Conservation (phyloP, 2,113 vertebrate genomes). For the Nanorana parkeri region DNA sequence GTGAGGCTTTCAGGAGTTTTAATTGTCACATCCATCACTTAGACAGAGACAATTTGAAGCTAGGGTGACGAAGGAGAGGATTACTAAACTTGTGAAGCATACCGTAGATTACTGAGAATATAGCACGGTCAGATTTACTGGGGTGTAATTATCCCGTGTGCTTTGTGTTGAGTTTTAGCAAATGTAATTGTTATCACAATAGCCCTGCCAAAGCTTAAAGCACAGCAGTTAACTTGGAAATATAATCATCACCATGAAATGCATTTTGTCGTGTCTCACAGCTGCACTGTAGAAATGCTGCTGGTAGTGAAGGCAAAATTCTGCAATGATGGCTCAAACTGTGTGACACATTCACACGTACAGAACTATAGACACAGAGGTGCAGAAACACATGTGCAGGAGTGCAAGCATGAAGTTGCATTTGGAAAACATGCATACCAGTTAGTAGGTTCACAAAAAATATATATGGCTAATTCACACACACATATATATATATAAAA, state of each 20-base stretch:
- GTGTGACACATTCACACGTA: slow-evolving; percentile 48
- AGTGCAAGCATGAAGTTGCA: too few species aligned
- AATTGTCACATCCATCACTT: slow-evolving; percentile 66
- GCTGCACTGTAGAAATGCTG: slow-evolving; percentile 59
- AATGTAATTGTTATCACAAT: slow-evolving; percentile 51
- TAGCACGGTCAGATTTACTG: slow-evolving; percentile 55
- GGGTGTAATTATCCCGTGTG: slow-evolving; percentile 46
- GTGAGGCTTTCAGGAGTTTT: slow-evolving; percentile 63
- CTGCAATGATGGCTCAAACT: slow-evolving; percentile 46
- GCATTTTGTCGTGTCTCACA: slow-evolving; percentile 45
- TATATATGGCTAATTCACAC: too few species aligned
- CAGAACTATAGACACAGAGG: background rate
- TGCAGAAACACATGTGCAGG: background rate
- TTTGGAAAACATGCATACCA: too few species aligned
- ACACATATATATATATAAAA: too few species aligned
- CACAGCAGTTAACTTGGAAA: slow-evolving; percentile 33
- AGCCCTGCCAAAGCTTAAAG: slow-evolving; percentile 51
- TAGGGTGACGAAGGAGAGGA: slow-evolving; percentile 60
- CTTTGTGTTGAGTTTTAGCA: slow-evolving; percentile 48
- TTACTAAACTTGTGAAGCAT: slow-evolving; percentile 59
- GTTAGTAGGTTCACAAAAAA: too few species aligned
- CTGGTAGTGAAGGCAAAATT: slow-evolving; percentile 59
- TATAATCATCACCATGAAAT: background rate
- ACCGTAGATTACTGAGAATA: slow-evolving; percentile 60
- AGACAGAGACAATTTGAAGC: slow-evolving; percentile 59